Base-by-base conservation (phyloP, 2,888 invertebrate genomes). In the Neelides folsomi region DNA sequence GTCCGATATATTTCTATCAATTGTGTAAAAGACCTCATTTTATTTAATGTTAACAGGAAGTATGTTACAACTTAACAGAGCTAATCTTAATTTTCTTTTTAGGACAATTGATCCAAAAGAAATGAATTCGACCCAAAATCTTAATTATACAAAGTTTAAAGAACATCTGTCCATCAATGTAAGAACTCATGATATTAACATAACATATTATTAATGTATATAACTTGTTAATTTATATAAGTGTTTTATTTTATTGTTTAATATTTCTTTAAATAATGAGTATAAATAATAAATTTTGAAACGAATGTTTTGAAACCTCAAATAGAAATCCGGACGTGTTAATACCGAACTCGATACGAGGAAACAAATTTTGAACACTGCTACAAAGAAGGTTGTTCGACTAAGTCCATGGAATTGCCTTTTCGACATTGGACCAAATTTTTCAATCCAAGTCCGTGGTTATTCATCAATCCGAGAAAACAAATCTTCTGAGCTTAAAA, bases 391-490 rank as follows among this genome's bases (percentile, higher is more conserved):
- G 39, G 1, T 40, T 12, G 44, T 45, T 15, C 52, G 50, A 38
- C 49, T 56, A 0, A 37, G 39, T 39, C 47, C 61, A 2, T 61
- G 57, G 59, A 57, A 52, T 27, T 50, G 49, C 2, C 16, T 12
- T 9, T 37, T 63, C 15, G 58, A 63, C 47, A 56, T 63, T 19
- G 55, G 59, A n/a, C 34, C 51, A 5, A 36, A 58, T 16, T 41
- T 63, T 10, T 20, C 38, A 18, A 56, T 63, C 6, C 40, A 53
- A 38, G 58, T 63, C 1, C 47, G 53, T 12, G 57, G 57, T 4
- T 58, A 55, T 41, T 54, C 59, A 12, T 48, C 51, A 13, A 59
- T 55, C n/a, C 50, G 60, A 37, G 56, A 58, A 43, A 55, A 58
- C 36, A 51, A 50, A n/a, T 2, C 18, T 8, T 35, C 40, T 2